These are phyloP conservation scores for Aphelocoma californica DNA, from an alignment of 2,797 vertebrate species.

Conservation along the genomic window DNA sequence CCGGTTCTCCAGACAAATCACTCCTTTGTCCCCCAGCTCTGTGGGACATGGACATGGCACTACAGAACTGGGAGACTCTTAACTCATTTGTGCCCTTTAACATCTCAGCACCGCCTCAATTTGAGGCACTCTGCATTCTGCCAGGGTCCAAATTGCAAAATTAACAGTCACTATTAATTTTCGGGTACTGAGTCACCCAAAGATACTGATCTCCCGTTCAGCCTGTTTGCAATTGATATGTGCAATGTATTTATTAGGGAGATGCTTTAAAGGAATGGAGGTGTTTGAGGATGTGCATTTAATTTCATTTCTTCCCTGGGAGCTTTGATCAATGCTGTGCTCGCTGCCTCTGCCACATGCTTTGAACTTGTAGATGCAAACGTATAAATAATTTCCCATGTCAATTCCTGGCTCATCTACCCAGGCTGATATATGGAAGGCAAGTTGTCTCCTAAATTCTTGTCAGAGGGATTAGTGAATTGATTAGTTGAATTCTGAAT, in stretches of 20 bases:
- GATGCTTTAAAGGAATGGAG: background rate
- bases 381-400: constrained; percentile 1
- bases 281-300: background rate
- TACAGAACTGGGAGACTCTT: background rate
- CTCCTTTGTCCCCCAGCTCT: background rate
- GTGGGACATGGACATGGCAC: background rate
- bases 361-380: constrained; percentile 30
- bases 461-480: constrained; percentile 8
- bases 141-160: background rate
- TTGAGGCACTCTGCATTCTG: background rate
- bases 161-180: background rate
- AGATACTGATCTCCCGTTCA: fast-evolving
- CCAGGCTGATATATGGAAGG: background rate
- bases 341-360: background rate
- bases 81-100: background rate
- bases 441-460: constrained; percentile 9
- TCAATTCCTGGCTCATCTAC: background rate
- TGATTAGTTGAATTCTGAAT: constrained; percentile 56
- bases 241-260: background rate
- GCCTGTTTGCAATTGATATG: background rate
- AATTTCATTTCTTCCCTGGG: background rate
- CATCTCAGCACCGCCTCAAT: background rate
- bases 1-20: background rate
- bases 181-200: background rate
- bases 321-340: constrained; percentile 19